Evolutionary conservation across 2,113 vertebrate genomes (phyloP), one percentile per base, ranked within the genome.

Genomic region (Amphiprion percula): DNA sequence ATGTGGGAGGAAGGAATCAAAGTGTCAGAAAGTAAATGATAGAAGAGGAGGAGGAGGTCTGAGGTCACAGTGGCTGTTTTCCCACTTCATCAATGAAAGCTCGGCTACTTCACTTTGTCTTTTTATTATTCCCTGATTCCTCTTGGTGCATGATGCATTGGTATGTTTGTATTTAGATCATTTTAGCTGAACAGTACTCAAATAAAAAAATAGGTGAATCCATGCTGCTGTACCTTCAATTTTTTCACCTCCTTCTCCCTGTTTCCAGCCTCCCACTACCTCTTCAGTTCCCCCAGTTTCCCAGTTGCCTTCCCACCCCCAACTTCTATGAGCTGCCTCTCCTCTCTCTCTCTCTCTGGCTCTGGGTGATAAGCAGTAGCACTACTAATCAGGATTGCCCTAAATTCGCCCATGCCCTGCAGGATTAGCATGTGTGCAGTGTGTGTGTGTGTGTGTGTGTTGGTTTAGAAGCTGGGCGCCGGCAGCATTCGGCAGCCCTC

Each of bases 301-400:
- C 66, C 50, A 28, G 6, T 70, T 58, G 64, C 63, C 60, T 49
- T 58, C 65, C 58, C 71, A 50, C 69, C 68, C 46, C 21, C 61
- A 26, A 10, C 26, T 67, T 17, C 23, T 10, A 33, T 33, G 59
- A 12, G 23, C 59, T 21, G n/a, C 12, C 53, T 21, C 17, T 52
- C 16, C 59, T 23, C n/a, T 17, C 79, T 47, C 41, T 74, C 62
- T 72, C 82, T 68, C 82, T 74, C 91, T 93, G 92, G 87, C 85
- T 88, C 46, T 76, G 63, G 77, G 44, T 93, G 93, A 94, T 94
- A 92, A 94, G 92, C 85, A 86, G 56, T 65, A 83, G 91, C 91
- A 85, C 90, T 90, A 90, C 93, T 94, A 94, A 95, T 94, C 93
- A 90, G 88, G 87, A 89, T 93, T 94, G 93, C 91, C 94, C 94